Conservation (phyloP, 2,888 invertebrate species). For the Clunio marinus region DNA sequence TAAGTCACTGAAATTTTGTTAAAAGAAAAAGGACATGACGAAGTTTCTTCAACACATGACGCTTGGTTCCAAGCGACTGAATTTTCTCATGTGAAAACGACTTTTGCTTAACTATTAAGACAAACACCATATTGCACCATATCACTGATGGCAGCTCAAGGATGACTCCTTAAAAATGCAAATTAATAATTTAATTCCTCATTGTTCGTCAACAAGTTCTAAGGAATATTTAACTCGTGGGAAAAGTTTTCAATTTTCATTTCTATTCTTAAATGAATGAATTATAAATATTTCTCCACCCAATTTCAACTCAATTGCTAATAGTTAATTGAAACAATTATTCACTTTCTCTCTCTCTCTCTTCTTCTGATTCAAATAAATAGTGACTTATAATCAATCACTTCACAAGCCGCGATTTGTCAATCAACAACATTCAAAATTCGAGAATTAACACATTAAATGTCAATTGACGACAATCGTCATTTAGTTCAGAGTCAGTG, state of each 20-base stretch:
- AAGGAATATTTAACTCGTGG: constrained; percentile 12
- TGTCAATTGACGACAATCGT: constrained; percentile 23
- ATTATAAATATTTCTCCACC: not conserved
- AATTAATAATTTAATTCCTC: not conserved
- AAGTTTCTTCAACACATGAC: constrained; percentile 29
- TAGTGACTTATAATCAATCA: constrained; percentile 31
- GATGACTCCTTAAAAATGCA: constrained; percentile 30
- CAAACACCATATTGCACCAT: constrained; percentile 25
- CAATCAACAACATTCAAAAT: constrained; percentile 19
- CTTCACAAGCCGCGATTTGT: constrained; percentile 30
- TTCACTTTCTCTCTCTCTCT: not conserved
- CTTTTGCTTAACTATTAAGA: not conserved
- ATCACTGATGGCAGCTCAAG: constrained; percentile 13
- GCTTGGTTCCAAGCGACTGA: constrained; percentile 18
- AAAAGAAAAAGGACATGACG: no score
- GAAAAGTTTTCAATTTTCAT: constrained; percentile 19
- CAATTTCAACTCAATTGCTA: not conserved
- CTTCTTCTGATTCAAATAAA: not conserved
- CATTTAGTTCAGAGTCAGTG: no score
- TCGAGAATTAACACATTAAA: constrained; percentile 36
- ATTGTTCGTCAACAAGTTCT: not conserved
- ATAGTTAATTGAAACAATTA: constrained; percentile 29
- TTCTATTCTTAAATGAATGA: constrained; percentile 8
- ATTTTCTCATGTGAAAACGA: constrained; percentile 28
- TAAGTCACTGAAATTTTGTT: constrained; percentile 29